Conservation (phyloP, 2,888 invertebrate species). For the Dasypogon diadema region DNA sequence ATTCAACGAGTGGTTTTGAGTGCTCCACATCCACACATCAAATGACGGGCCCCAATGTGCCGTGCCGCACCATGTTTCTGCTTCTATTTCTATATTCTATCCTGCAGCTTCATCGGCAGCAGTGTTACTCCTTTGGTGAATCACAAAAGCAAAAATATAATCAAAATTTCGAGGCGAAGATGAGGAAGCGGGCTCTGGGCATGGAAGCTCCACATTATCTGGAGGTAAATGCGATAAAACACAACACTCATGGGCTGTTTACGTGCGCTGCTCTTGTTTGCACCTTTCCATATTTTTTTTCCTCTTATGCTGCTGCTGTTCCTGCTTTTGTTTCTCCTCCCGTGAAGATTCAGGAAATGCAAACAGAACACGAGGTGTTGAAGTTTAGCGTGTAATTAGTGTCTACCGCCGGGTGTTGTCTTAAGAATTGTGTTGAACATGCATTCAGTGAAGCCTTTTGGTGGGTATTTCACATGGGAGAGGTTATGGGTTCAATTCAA, state of each 20-base stretch:
- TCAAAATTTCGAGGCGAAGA: not conserved
- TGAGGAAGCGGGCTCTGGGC: not conserved
- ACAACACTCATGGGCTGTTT: constrained; percentile 33
- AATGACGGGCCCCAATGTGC: not conserved
- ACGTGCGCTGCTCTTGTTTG: constrained; percentile 11
- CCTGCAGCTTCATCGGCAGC: not conserved
- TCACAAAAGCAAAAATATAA: constrained; percentile 9
- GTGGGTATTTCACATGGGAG: not conserved
- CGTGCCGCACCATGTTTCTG: not conserved
- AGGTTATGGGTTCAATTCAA: constrained; percentile 30
- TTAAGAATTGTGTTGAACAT: constrained; percentile 1
- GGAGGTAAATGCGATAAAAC: constrained; percentile 33
- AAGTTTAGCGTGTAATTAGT: constrained; percentile 47
- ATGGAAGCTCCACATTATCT: constrained; percentile 21
- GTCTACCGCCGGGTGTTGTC: constrained; percentile 29
- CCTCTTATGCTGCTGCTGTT: constrained; percentile 3
- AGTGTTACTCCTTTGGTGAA: constrained; percentile 15
- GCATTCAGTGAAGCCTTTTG: not conserved
- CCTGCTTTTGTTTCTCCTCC: constrained; percentile 6
- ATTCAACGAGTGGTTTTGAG: constrained; percentile 13
- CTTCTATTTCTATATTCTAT: too few relatives aligned
- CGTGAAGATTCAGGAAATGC: constrained; percentile 1
- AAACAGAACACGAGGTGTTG: constrained; percentile 39
- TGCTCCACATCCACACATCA: constrained; percentile 16
- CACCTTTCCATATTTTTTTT: constrained; percentile 8